Evolutionary conservation across 1,140 invertebrate species (phyloP), one percentile per base, ranked within the genome.

Genomic region (Eciton burchellii): DNA sequence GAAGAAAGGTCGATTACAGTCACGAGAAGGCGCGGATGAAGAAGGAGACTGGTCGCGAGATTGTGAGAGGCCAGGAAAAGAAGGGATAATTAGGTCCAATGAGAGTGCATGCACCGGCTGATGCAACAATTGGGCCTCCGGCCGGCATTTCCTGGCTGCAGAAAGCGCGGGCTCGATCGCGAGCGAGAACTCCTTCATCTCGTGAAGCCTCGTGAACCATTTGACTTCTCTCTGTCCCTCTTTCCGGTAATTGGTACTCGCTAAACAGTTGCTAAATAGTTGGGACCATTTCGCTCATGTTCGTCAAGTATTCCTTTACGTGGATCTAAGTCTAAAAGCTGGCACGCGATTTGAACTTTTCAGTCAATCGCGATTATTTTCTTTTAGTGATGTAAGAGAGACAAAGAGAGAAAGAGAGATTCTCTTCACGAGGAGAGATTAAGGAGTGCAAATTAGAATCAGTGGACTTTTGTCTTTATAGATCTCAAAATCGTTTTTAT

Each of bases 71-170:
- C 56, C 11, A 12, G n/a, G 19, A 47, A 19, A 6, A 1, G 63
- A 9, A 76, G 56, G 70, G 63, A 77, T 87, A 87, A 87, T 87
- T 87, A 81, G 66, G 29, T 72, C 54, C 70, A 72, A 86, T 71
- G 52, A 52, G 71, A 82, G 8, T 86, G 74, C 52, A 70, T 49
- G 35, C 35, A 19, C 16, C n/a, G 85, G 73, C 85, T 87, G 85
- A 87, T 79, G 85, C 85, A 87, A 87, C 72, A 86, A 83, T 77
- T 72, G 59, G 71, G 59, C 47, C 52, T 66, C 57, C 45, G 73
- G 5, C 49, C 16, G 21, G 60, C 81, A 86, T 86, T 87, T 87
- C 56, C 81, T 73, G 73, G 41, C 59, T 45, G 65, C 72, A 84
- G 72, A 56, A 74, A 86, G 35, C 21, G 0, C 12, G n/a, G n/a